Conservation (phyloP, 2,797 vertebrate genomes). For the Sebastes hopkinsi region DNA sequence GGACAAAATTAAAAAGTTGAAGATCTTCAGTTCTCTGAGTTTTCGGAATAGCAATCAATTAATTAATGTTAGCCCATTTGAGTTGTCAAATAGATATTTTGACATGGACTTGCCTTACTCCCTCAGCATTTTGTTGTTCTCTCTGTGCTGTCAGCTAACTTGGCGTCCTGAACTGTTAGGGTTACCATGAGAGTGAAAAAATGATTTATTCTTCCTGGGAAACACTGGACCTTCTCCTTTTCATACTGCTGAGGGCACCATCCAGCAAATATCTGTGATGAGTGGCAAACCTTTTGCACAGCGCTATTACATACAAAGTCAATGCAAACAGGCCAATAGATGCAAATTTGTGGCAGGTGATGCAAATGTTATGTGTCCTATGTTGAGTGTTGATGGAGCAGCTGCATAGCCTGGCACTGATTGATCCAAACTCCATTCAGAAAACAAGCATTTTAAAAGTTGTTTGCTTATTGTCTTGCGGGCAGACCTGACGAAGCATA, state of each 20-base stretch:
- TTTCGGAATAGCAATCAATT: background rate
- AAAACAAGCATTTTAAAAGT: no score
- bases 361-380: no score
- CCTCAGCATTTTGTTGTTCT: background rate
- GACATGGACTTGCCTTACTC: background rate
- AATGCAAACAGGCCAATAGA: fast-evolving
- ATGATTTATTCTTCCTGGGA: background rate
- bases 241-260: background rate
- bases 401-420: no score
- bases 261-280: background rate
- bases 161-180: background rate
- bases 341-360: no score
- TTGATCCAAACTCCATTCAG: no score
- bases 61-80: background rate
- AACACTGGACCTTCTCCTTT: background rate
- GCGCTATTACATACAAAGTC: no score
- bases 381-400: no score
- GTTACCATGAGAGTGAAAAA: background rate
- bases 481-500: no score
- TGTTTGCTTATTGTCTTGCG: no score
- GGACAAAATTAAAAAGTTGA: background rate
- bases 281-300: no score
- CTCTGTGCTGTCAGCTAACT: background rate
- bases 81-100: background rate
- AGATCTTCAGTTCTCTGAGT: background rate